Conservation (phyloP, 1,140 invertebrate species). For the Drosophila subpulchrella region DNA sequence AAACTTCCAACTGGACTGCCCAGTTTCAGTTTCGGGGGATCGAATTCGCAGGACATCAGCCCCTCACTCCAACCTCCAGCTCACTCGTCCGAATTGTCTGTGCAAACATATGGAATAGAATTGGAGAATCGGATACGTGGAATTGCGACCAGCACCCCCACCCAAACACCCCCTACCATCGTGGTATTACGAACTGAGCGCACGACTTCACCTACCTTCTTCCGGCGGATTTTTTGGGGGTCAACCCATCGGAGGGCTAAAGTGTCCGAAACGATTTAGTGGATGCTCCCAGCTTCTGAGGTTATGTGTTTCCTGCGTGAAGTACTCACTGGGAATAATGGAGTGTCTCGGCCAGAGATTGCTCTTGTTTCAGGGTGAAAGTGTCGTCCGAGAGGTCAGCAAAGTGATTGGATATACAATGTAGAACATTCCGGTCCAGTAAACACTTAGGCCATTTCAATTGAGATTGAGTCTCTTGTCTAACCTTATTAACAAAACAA, state of each 20-base stretch:
- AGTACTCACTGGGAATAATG: constrained; percentile 51
- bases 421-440: background rate
- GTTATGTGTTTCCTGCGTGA: constrained; percentile 52
- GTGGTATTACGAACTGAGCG: constrained; percentile 16
- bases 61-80: constrained; percentile 14
- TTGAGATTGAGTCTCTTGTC: background rate
- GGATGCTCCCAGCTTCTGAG: constrained; percentile 35
- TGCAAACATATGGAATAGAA: constrained; percentile 59
- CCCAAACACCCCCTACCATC: constrained; percentile 2
- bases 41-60: constrained; percentile 45
- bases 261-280: constrained; percentile 66
- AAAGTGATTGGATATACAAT: constrained; percentile 22
- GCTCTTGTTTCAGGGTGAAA: constrained; percentile 16
- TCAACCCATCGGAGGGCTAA: constrained; percentile 53
- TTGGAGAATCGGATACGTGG: constrained; percentile 44
- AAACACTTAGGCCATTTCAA: background rate
- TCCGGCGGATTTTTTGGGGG: constrained; percentile 25
- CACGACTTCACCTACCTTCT: constrained; percentile 39
- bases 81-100: constrained; percentile 54
- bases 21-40: constrained; percentile 39
- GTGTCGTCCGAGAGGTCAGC: constrained; percentile 18
- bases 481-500: background rate
- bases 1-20: constrained; percentile 33
- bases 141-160: constrained; percentile 28
- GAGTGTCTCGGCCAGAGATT: constrained; percentile 24